These are phyloP conservation scores for Ceratina japonica DNA, from an alignment of 1,140 invertebrate species.

Conservation along the genomic window DNA sequence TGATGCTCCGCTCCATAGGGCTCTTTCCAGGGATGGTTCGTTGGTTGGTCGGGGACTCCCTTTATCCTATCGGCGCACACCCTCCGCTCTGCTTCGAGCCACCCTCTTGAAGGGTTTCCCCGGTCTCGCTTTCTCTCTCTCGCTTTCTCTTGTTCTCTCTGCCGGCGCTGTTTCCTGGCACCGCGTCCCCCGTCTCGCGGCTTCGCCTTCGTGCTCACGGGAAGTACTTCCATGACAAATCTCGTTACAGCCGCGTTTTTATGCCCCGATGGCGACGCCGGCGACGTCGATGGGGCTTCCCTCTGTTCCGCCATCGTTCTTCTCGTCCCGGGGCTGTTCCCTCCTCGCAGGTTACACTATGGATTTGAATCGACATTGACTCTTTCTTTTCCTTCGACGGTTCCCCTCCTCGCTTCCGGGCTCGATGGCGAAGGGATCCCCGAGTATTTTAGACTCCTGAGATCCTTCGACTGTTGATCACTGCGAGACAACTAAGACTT, in stretches of 20 bases:
- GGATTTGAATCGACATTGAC: neutral
- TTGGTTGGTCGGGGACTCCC: conserved; percentile 31
- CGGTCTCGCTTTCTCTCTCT: neutral
- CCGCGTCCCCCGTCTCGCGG: neutral
- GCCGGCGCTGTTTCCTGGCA: neutral
- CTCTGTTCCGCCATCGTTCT: conserved; percentile 18
- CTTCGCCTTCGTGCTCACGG: conserved; percentile 18
- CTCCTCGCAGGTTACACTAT: conserved; percentile 7
- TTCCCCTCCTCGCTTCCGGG: neutral
- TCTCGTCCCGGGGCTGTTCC: neutral
- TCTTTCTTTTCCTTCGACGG: neutral
- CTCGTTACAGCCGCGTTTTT: conserved; percentile 73
- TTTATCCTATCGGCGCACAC: conserved; percentile 52
- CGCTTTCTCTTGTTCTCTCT: neutral
- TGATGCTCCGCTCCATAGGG: conserved; percentile 54
- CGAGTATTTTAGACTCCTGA: neutral
- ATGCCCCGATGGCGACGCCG: conserved; percentile 61
- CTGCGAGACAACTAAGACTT: neutral
- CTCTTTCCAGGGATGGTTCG: conserved; percentile 36
- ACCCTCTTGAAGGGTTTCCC: conserved; percentile 54
- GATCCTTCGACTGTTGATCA: neutral
- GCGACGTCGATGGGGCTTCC: conserved; percentile 62
- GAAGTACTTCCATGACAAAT: conserved; percentile 73
- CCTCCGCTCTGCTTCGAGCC: conserved; percentile 21
- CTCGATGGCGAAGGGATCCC: neutral